Evolutionary conservation across 1,140 invertebrate genomes (phyloP).

Genomic region (Teleogryllus occipitalis): DNA sequence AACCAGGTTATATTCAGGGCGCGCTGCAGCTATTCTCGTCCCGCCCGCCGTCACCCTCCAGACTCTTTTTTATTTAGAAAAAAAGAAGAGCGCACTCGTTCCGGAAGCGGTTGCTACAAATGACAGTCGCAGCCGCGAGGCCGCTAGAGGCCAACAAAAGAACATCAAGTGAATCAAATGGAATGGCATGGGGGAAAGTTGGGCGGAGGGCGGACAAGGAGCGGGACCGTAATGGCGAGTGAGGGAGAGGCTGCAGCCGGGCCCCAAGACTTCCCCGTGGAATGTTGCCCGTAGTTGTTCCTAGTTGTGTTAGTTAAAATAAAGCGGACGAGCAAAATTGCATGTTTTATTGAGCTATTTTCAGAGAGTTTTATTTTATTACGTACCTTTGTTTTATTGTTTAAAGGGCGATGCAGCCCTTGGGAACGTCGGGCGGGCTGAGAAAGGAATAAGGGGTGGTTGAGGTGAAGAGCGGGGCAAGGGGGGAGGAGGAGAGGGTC

Average conservation of each 20-base stretch:
- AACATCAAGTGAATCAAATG: not conserved
- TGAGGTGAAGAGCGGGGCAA: not conserved
- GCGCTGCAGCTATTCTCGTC: not conserved
- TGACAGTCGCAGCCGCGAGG: not conserved
- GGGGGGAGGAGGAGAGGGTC: not conserved
- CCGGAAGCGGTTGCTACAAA: not conserved
- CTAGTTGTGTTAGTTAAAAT: not conserved
- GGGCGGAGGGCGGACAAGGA: not conserved
- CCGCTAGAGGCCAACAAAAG: not conserved
- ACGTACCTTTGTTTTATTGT: not conserved
- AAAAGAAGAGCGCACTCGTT: not conserved
- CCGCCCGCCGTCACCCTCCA: not conserved
- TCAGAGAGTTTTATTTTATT: not conserved
- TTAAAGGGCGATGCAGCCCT: not conserved
- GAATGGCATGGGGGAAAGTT: not conserved
- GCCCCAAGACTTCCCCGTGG: not conserved
- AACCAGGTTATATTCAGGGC: not conserved
- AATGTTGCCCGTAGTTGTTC: not conserved
- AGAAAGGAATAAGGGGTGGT: not conserved
- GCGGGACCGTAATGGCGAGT: not conserved
- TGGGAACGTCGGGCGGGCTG: too few relatives aligned
- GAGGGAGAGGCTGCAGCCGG: not conserved
- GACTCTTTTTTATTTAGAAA: not conserved
- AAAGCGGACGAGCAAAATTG: not conserved
- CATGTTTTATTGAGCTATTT: not conserved